phyloP scores from a whole-genome alignment of 30 jellyfish, hydroid and myxozoan species.

The Pelagia noctiluca region DNA sequence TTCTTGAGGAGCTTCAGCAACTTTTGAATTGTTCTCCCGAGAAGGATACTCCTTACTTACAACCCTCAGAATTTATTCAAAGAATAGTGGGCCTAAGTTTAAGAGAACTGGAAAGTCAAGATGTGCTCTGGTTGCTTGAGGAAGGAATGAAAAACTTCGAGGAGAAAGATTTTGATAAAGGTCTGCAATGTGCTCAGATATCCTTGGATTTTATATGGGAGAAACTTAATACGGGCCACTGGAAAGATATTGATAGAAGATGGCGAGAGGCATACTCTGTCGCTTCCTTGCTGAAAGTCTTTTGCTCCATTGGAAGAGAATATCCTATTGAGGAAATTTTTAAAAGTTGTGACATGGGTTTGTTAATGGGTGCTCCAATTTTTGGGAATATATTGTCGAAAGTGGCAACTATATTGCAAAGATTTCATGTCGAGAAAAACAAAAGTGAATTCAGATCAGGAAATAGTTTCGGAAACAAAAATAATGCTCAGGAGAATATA shows the following conservation, averaged over 20 bases:
- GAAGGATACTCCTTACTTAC: no score
- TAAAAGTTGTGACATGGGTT: conserved; percentile 86
- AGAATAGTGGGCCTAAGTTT: no score
- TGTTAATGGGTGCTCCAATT: conserved; percentile 96
- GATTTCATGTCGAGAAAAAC: neutral
- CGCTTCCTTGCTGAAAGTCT: conserved; percentile 70
- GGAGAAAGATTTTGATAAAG: conserved; percentile 23
- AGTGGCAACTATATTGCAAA: conserved; percentile 37
- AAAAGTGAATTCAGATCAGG: neutral
- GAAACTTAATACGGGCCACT: conserved; percentile 88
- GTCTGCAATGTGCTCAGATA: conserved; percentile 37
- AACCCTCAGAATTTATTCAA: no score
- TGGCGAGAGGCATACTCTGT: conserved; percentile 88
- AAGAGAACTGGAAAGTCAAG: no score
- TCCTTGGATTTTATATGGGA: conserved; percentile 88
- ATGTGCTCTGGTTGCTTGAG: conserved; percentile 22
- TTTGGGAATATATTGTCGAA: conserved; percentile 68
- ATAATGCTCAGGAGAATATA: neutral
- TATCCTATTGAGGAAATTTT: conserved; percentile 29
- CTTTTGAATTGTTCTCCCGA: no score
- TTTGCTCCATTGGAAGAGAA: conserved; percentile 44
- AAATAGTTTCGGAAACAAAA: neutral
- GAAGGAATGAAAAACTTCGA: conserved; percentile 33
- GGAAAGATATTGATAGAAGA: conserved; percentile 82
- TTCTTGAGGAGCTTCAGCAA: no score